phyloP scores from a whole-genome alignment of 2,113 vertebrate species.

The Lathamus discolor region DNA sequence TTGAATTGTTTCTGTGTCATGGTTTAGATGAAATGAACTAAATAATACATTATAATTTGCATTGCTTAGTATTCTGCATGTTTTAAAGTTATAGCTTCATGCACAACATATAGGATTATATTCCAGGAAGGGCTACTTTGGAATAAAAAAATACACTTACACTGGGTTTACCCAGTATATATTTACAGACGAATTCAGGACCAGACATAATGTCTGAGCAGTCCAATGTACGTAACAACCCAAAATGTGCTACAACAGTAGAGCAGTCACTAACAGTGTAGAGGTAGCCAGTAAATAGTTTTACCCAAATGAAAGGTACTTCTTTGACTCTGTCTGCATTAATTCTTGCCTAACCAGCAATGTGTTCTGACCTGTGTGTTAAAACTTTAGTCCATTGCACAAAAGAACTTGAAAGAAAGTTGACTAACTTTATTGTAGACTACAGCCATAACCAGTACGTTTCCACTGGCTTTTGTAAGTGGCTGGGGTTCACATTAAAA shows the following conservation, averaged over 20 bases:
- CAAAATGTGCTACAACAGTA: background rate
- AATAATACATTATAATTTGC: background rate
- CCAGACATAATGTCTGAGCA: background rate
- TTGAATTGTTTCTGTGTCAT: background rate
- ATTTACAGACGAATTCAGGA: background rate
- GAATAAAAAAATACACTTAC: background rate
- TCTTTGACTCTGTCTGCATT: background rate
- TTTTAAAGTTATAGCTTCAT: background rate
- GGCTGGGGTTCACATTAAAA: background rate
- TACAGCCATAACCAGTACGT: accelerated
- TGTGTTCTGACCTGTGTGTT: background rate
- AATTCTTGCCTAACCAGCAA: background rate
- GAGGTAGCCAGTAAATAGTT: background rate
- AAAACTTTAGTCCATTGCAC: background rate
- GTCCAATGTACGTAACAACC: background rate
- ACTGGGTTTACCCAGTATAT: background rate
- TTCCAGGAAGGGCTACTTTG: background rate
- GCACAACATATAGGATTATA: background rate
- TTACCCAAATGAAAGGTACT: accelerated
- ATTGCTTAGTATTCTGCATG: background rate
- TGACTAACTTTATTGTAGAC: background rate
- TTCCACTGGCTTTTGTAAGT: background rate
- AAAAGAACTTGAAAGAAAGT: background rate
- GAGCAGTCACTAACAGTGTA: background rate
- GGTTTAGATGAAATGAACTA: background rate